A percentile compares a stretch with the other conserved stretches of the same genome.
These are phyloP conservation scores for Gari tellinella DNA, from an alignment of 2,888 invertebrate species.

Conservation along the genomic window DNA sequence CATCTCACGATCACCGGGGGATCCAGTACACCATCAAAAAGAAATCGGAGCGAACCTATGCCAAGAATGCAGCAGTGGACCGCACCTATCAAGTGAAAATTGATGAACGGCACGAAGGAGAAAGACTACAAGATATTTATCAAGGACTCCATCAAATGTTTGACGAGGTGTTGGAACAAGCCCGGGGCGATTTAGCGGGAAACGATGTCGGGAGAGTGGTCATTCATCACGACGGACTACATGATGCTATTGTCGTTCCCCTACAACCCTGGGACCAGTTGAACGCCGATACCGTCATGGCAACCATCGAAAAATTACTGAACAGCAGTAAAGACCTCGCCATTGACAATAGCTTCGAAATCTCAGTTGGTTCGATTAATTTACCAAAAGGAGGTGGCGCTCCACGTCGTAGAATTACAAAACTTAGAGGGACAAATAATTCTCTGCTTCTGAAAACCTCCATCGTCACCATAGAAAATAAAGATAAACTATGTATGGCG, in stretches of 20 bases:
- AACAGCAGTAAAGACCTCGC: conserved; percentile 48
- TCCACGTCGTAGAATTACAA: conserved; percentile 31
- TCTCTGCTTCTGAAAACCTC: conserved; percentile 31
- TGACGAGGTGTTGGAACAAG: conserved; percentile 19
- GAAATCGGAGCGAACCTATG: conserved; percentile 14
- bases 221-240: conserved; percentile 47
- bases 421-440: conserved; percentile 30
- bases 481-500: conserved; percentile 40
- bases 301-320: conserved; percentile 39
- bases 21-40: conserved; percentile 13
- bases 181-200: conserved; percentile 26
- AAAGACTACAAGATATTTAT: conserved; percentile 20
- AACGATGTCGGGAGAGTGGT: conserved; percentile 39
- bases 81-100: conserved; percentile 37
- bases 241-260: conserved; percentile 54
- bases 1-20: neutral
- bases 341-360: conserved; percentile 33
- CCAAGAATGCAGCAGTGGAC: too few relatives aligned
- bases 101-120: conserved; percentile 15
- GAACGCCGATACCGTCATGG: conserved; percentile 22
- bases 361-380: conserved; percentile 39
- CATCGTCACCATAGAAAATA: conserved; percentile 40
- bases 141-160: conserved; percentile 28
- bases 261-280: conserved; percentile 45
- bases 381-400: conserved; percentile 43